phyloP scores from a whole-genome alignment of 1,140 invertebrate genomes.

The Trachymyrmex cornetzi region DNA sequence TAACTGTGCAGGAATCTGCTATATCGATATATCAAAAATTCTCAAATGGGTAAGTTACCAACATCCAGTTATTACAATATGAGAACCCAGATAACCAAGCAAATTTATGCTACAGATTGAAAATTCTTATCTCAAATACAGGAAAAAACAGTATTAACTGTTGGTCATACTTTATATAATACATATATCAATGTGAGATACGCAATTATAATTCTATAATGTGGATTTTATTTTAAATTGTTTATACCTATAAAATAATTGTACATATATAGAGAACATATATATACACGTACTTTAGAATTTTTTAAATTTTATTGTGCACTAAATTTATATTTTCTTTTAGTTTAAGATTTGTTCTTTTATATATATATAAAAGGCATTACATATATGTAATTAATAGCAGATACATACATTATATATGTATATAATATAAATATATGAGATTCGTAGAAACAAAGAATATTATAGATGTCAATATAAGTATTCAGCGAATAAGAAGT shows the following conservation, averaged over 20 bases:
- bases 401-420: no score
- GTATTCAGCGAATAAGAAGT: not conserved
- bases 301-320: no score
- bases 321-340: no score
- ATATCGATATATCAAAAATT: conserved; percentile 24
- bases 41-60: conserved; percentile 23
- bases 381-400: no score
- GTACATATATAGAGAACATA: no score
- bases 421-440: no score
- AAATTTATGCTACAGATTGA: not conserved
- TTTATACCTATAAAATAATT: no score
- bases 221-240: no score
- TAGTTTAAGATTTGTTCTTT: no score
- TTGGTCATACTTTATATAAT: not conserved
- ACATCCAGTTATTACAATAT: not conserved
- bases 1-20: conserved; percentile 17
- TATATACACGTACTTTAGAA: no score
- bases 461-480: not conserved
- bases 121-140: not conserved
- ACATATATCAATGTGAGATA: not conserved
- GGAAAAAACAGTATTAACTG: not conserved
- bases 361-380: no score
- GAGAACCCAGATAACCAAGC: no score
- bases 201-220: not conserved
- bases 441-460: not conserved